Evolutionary conservation across 2,888 invertebrate species (phyloP).

Genomic region (Merodon equestris): DNA sequence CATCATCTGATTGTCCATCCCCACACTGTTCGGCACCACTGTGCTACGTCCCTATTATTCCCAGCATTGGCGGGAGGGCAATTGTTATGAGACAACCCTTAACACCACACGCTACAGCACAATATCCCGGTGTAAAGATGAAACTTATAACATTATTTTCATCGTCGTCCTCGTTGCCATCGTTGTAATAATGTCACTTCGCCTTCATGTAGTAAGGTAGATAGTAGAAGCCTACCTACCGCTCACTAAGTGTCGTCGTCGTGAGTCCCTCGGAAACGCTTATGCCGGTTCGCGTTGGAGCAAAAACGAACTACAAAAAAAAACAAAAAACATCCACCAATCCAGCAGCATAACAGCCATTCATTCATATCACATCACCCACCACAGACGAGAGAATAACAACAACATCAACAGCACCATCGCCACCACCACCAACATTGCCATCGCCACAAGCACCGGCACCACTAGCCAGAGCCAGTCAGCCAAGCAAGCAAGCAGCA

Average conservation of each 20-base stretch:
- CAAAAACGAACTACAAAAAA: not conserved
- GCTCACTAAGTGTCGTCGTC: constrained; percentile 27
- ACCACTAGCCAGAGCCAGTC: constrained; percentile 8
- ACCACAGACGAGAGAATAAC: constrained; percentile 23
- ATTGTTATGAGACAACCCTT: constrained; percentile 39
- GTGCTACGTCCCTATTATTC: constrained; percentile 30
- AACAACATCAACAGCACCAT: constrained; percentile 34
- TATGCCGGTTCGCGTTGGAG: constrained; percentile 40
- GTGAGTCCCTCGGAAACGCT: constrained; percentile 58
- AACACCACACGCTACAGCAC: constrained; percentile 2
- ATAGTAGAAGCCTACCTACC: constrained; percentile 58
- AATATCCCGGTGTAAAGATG: constrained; percentile 37
- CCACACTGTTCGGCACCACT: constrained; percentile 35
- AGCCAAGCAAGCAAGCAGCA: no score
- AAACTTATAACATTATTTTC: constrained; percentile 50
- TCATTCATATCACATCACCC: constrained; percentile 38
- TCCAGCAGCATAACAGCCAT: constrained; percentile 22
- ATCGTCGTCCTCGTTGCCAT: constrained; percentile 9
- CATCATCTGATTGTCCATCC: not conserved
- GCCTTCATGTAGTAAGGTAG: constrained; percentile 40
- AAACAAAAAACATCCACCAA: no score
- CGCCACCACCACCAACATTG: constrained; percentile 25
- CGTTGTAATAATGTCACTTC: constrained; percentile 51
- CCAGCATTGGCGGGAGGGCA: constrained; percentile 25
- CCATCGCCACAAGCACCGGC: not conserved